Base-by-base conservation (phyloP, 2,113 vertebrate genomes). In the Pitta sordida region DNA sequence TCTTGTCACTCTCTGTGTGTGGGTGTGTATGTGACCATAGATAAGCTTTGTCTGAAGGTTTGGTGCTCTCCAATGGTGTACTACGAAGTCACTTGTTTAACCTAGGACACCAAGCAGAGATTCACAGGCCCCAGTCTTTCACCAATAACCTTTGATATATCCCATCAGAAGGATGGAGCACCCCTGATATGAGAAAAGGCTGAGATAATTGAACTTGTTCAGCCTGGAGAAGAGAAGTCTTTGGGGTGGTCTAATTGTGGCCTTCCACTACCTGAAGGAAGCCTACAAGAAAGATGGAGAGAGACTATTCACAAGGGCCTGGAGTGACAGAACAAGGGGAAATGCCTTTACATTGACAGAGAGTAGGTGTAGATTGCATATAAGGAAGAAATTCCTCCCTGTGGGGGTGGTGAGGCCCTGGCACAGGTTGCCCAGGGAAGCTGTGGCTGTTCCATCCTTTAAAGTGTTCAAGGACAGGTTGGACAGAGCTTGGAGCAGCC, bases 381-480 rank as follows among this genome's bases (percentile, higher is more conserved):
- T 19, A 37, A 37, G 27, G 27, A 44, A 60, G 44, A 1, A 76
- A 36, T 44, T 44, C 2, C 2, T 68, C 14, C 7, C 32, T 68
- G 21, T 36, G 71, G 43, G 32, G 36, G 36, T 22, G 36, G 3
- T 5, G 1, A 65, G 36, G 36, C 30, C 19, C 32, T 86, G 63
- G 44, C 34, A 52, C 20, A 23, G 44, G 34, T 34, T 37, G 24
- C 37, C 36, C 32, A 44, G 32, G 52, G 37, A 0, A 77, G 83
- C 37, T 51, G 43, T 32, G 52, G 51, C 36, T 44, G 27, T 3
- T 6, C 14, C 53, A 44, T 44, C 21, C 14, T 22, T 60, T 46
- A 46, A 0, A 86, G 18, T 15, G 15, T 0, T 55, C 71, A 19
- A 60, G 37, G 46, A 46, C 46, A 23, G 44, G 36, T 0, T 59